Evolutionary conservation across 2,888 invertebrate species (phyloP).

Genomic region (Nephrotoma guestfalica): DNA sequence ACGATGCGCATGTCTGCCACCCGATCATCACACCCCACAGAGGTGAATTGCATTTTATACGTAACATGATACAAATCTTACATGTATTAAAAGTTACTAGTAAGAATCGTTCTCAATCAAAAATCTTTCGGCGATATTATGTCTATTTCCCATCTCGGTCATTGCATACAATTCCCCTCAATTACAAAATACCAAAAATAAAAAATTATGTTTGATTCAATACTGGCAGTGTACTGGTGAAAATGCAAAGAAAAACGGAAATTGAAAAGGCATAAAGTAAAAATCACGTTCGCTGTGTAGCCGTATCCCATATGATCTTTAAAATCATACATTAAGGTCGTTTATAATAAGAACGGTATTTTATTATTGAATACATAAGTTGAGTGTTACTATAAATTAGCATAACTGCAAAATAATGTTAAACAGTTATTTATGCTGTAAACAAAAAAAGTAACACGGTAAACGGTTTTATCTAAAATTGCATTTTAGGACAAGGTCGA

Average conservation of each 20-base stretch:
- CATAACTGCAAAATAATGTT: no score
- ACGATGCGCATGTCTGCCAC: not conserved
- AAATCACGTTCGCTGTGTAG: not conserved
- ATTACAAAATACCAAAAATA: not conserved
- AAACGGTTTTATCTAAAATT: no score
- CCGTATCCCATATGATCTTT: not conserved
- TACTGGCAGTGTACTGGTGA: not conserved
- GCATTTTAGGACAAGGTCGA: no score
- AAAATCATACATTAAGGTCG: not conserved
- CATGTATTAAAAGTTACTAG: not conserved
- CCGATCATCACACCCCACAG: not conserved
- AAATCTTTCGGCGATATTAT: not conserved
- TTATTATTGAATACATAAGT: not conserved
- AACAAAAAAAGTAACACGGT: no score
- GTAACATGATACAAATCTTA: not conserved
- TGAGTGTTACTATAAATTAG: no score
- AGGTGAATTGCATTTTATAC: not conserved
- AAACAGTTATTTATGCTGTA: no score
- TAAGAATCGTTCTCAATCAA: not conserved
- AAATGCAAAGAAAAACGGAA: not conserved
- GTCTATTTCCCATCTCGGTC: not conserved
- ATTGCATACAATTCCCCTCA: not conserved
- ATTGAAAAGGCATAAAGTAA: not conserved
- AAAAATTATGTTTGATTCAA: not conserved
- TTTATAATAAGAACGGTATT: not conserved